These are phyloP conservation scores for Nezara viridula DNA, from an alignment of 2,888 invertebrate species.

Conservation along the genomic window DNA sequence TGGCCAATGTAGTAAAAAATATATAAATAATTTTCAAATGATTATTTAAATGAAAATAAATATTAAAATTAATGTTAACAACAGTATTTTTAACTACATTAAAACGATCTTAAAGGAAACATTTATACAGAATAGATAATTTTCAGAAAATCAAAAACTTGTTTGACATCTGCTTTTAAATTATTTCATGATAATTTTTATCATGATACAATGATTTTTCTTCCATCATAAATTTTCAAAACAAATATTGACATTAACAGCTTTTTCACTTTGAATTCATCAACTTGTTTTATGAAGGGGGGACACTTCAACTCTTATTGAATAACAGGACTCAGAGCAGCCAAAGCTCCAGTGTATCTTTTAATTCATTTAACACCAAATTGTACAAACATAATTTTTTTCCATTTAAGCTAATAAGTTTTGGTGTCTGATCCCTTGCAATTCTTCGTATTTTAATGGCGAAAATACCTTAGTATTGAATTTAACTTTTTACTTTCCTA, in stretches of 20 bases:
- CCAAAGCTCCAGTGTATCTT: too few species aligned
- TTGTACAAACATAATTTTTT: too few species aligned
- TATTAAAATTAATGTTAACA: neutral
- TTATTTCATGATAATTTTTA: neutral
- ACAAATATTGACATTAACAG: neutral
- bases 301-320: too few species aligned
- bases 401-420: too few species aligned
- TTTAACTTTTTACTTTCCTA: too few species aligned
- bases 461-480: too few species aligned
- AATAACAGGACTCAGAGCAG: too few species aligned
- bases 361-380: too few species aligned
- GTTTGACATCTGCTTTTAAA: too few species aligned
- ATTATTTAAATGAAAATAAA: neutral
- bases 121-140: neutral
- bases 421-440: too few species aligned
- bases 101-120: too few species aligned
- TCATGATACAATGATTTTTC: neutral
- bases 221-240: neutral
- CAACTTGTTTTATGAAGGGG: neutral
- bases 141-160: neutral
- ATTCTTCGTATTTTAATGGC: too few species aligned
- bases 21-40: neutral
- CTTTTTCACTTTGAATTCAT: neutral
- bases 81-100: neutral
- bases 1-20: neutral